A percentile compares a stretch with the other conserved stretches of the same genome.
Evolutionary conservation across 2,888 invertebrate genomes (phyloP).

Genomic region (Hydrotaea cyrtoneurina): DNA sequence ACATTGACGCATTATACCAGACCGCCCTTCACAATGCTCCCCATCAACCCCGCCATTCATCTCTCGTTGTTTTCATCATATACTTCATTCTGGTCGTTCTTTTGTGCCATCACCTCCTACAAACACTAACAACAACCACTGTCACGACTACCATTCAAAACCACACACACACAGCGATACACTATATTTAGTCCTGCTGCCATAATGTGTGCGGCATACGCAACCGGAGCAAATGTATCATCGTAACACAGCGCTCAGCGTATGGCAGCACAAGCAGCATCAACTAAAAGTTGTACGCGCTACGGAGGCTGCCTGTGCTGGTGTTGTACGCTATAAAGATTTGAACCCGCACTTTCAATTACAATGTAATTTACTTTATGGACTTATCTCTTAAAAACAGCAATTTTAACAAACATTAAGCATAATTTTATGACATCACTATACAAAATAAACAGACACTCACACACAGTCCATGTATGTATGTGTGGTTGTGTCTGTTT

Average conservation of each 20-base stretch:
- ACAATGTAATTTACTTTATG: constrained; percentile 79
- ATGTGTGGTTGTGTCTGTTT: background rate
- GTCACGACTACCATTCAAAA: background rate
- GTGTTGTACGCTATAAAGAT: constrained; percentile 46
- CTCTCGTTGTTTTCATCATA: constrained; percentile 45
- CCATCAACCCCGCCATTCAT: constrained; percentile 6
- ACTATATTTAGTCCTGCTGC: constrained; percentile 26
- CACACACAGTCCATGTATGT: constrained; percentile 32
- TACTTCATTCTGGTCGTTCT: constrained; percentile 29
- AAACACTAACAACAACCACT: background rate
- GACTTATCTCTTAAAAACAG: constrained; percentile 78
- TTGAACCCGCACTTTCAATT: constrained; percentile 78
- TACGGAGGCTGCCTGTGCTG: background rate
- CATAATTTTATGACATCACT: constrained; percentile 80
- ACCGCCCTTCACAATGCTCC: constrained; percentile 2
- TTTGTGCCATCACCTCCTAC: constrained; percentile 7
- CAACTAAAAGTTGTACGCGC: constrained; percentile 23
- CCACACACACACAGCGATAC: too few relatives aligned
- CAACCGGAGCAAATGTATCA: constrained; percentile 37
- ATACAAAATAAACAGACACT: constrained; percentile 37
- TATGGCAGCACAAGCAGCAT: background rate
- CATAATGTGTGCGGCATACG: constrained; percentile 9
- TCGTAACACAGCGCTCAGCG: constrained; percentile 22
- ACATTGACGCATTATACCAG: constrained; percentile 68
- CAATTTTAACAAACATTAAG: constrained; percentile 80